Conservation (phyloP, 2,888 invertebrate genomes). For the Calliphora vomitoria region DNA sequence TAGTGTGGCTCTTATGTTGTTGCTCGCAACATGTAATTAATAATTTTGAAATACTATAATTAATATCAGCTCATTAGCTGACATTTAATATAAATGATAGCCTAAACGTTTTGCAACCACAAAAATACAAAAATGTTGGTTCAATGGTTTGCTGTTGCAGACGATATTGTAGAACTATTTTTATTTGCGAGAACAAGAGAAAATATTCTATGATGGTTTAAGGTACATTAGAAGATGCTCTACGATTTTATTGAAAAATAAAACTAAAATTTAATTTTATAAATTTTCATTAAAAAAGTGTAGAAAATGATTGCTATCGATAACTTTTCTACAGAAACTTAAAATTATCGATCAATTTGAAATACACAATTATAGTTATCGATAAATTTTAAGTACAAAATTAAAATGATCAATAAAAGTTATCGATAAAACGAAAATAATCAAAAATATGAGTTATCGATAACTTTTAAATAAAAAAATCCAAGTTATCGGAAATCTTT, state of each 20-base stretch:
- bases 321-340: too few relatives aligned
- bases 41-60: conserved; percentile 70
- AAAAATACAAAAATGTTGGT: conserved; percentile 49
- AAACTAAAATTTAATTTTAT: too few relatives aligned
- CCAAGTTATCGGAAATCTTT: too few relatives aligned
- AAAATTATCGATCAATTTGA: too few relatives aligned
- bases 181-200: background rate
- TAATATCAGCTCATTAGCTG: conserved; percentile 68
- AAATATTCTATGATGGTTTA: background rate
- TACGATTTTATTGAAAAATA: background rate
- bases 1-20: conserved; percentile 39
- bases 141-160: conserved; percentile 14
- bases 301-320: too few relatives aligned
- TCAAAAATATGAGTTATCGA: too few relatives aligned
- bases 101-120: conserved; percentile 63
- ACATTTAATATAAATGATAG: conserved; percentile 68
- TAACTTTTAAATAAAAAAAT: too few relatives aligned
- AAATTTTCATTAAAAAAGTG: too few relatives aligned
- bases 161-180: background rate
- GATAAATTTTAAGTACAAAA: too few relatives aligned
- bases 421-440: too few relatives aligned
- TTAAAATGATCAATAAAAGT: too few relatives aligned
- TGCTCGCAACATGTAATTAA: conserved; percentile 60
- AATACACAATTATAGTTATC: too few relatives aligned
- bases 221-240: background rate